Evolutionary conservation across 2,797 vertebrate species (phyloP).

Genomic region (Rhabdophis nuchalis): DNA sequence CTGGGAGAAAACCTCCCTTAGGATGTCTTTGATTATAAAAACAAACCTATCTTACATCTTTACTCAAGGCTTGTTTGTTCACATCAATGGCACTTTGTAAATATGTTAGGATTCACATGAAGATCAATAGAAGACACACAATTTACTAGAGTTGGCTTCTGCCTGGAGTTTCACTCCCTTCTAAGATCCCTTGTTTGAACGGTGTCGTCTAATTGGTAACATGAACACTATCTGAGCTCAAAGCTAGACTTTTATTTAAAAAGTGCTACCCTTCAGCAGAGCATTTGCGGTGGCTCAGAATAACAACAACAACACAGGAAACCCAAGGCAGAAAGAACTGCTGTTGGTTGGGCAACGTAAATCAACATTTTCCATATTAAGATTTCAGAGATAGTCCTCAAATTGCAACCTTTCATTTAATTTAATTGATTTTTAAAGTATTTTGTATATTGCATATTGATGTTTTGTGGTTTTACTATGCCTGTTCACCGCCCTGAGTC

Average conservation of each 20-base stretch:
- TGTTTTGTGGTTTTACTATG: too few species aligned
- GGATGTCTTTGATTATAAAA: neutral
- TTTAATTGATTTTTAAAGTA: too few species aligned
- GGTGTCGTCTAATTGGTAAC: neutral
- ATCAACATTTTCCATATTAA: neutral
- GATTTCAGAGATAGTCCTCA: too few species aligned
- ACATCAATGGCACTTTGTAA: slow-evolving; percentile 14
- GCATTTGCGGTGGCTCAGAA: neutral
- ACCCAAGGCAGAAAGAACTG: too few species aligned
- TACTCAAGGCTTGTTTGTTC: slow-evolving; percentile 9
- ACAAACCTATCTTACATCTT: slow-evolving; percentile 11
- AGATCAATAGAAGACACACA: neutral
- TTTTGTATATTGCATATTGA: too few species aligned
- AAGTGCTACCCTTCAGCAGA: neutral
- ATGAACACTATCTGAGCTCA: neutral
- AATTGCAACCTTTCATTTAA: too few species aligned
- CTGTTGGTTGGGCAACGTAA: neutral
- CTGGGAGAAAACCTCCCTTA: neutral
- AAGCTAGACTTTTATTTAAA: neutral
- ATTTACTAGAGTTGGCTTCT: neutral
- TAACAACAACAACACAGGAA: neutral
- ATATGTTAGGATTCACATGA: neutral
- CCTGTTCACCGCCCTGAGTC: too few species aligned
- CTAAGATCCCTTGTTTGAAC: neutral
- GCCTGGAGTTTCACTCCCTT: neutral